phyloP scores from a whole-genome alignment of 2,888 invertebrate species.

The Aplocera efformata region DNA sequence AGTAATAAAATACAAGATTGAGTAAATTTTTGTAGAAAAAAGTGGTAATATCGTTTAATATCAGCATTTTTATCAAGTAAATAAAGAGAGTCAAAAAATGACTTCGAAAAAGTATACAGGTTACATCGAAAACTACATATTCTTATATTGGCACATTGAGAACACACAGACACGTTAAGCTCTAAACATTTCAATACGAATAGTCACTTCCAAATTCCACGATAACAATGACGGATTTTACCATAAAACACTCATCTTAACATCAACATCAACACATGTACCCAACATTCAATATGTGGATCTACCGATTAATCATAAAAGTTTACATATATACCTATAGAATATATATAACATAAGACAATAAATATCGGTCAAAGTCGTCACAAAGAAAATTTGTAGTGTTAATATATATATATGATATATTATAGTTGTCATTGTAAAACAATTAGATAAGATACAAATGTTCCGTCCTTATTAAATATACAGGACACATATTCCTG shows the following conservation, averaged over 20 bases:
- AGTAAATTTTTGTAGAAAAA: slow-evolving; percentile 5
- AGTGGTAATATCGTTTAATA: slow-evolving; percentile 5
- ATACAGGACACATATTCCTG: too few species aligned
- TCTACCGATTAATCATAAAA: too few species aligned
- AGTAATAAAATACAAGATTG: slow-evolving; percentile 2
- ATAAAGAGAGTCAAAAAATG: slow-evolving; percentile 39
- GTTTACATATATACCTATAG: too few species aligned
- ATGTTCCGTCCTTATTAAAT: too few species aligned
- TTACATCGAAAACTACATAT: slow-evolving; percentile 32
- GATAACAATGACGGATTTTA: slow-evolving; percentile 2
- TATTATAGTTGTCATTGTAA: too few species aligned
- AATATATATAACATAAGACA: too few species aligned
- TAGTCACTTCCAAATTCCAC: slow-evolving; percentile 5
- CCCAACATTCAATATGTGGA: too few species aligned
- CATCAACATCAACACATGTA: too few species aligned
- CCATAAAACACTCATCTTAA: slow-evolving; percentile 1
- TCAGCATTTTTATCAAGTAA: slow-evolving; percentile 15
- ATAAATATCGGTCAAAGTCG: too few species aligned
- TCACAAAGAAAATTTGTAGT: too few species aligned
- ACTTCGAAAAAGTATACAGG: slow-evolving; percentile 32
- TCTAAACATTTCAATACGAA: slow-evolving; percentile 31
- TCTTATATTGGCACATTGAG: slow-evolving; percentile 58
- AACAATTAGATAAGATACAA: too few species aligned
- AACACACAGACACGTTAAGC: slow-evolving; percentile 57
- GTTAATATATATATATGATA: too few species aligned